Evolutionary conservation across 2,888 invertebrate genomes (phyloP).

Genomic region (Philhelius pedissequus): DNA sequence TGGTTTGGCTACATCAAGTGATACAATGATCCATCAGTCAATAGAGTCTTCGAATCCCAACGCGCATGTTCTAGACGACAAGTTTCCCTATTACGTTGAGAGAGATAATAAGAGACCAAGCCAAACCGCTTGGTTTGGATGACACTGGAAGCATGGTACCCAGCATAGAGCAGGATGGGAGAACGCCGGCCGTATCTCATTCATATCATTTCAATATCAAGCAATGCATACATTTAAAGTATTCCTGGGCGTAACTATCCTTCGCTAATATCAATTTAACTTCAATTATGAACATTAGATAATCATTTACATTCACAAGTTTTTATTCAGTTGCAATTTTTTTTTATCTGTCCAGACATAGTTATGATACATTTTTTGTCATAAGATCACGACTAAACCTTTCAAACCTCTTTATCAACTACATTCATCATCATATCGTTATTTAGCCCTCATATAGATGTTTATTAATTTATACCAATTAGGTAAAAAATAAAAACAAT

Average conservation of each 20-base stretch:
- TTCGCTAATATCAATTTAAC: not conserved
- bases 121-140: too few relatives aligned
- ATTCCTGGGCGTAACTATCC: not conserved
- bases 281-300: not conserved
- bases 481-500: not conserved
- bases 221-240: too few relatives aligned
- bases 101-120: too few relatives aligned
- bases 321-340: not conserved
- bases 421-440: not conserved
- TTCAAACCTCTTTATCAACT: not conserved
- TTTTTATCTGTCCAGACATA: constrained; percentile 4
- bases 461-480: constrained; percentile 12
- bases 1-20: too few relatives aligned
- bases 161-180: too few relatives aligned
- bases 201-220: too few relatives aligned
- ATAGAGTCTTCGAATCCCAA: too few relatives aligned
- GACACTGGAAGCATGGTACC: too few relatives aligned
- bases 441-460: not conserved
- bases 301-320: not conserved
- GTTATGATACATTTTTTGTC: not conserved
- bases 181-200: too few relatives aligned
- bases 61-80: too few relatives aligned
- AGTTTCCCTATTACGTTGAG: too few relatives aligned
- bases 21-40: too few relatives aligned
- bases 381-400: constrained; percentile 37